Evolutionary conservation across 2,113 vertebrate species (phyloP).

Genomic region (Pollachius pollachius): DNA sequence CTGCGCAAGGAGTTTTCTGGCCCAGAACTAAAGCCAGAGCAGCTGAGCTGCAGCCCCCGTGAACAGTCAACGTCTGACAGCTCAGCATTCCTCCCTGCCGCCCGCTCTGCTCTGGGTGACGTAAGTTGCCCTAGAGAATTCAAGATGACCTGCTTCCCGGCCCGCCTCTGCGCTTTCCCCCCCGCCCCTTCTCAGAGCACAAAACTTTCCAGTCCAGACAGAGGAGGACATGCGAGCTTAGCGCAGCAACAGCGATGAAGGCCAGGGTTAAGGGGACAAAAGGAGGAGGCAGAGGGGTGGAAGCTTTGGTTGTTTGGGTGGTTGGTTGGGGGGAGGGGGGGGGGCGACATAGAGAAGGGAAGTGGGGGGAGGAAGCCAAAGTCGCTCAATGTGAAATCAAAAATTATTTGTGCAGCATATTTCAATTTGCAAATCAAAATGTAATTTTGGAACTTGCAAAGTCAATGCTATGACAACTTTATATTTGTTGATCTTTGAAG

Average conservation of each 20-base stretch:
- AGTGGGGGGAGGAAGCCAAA: not conserved
- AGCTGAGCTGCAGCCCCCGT: not conserved
- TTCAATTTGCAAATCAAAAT: too few species aligned
- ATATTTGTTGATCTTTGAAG: not conserved
- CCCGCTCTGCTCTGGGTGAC: slow-evolving; percentile 25
- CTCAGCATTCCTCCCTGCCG: slow-evolving; percentile 43
- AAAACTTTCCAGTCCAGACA: too few species aligned
- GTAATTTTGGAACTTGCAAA: too few species aligned
- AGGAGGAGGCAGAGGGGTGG: not conserved
- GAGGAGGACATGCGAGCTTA: too few species aligned
- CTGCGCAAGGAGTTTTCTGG: not conserved
- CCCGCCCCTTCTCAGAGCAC: not conserved
- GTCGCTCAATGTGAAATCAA: not conserved
- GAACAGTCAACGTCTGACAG: slow-evolving; percentile 42
- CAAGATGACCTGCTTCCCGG: slow-evolving; percentile 13
- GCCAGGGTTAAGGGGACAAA: not conserved
- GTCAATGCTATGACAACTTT: not conserved
- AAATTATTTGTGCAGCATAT: too few species aligned
- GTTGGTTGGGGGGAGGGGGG: not conserved
- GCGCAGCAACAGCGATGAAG: not conserved
- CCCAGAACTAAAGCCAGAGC: not conserved
- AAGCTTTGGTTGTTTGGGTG: too few species aligned
- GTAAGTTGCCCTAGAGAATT: slow-evolving; percentile 32
- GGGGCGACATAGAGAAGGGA: not conserved
- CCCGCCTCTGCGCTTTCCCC: not conserved